Conservation (phyloP, 2,797 vertebrate genomes). For the Naso thynnoides region DNA sequence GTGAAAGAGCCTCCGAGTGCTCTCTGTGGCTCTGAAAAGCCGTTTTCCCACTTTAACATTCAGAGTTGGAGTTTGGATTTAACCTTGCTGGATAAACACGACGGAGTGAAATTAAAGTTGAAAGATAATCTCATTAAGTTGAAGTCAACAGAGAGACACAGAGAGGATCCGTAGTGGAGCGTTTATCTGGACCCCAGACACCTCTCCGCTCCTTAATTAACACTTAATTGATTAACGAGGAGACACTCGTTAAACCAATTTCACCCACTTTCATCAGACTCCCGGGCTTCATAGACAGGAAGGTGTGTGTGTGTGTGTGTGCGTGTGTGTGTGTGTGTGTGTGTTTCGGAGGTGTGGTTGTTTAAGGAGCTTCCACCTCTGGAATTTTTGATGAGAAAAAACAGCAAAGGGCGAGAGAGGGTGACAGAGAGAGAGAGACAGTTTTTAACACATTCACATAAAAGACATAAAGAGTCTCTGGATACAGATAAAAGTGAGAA, state of each 20-base stretch:
- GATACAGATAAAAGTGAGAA: slow-evolving; percentile 26
- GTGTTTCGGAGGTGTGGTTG: not conserved
- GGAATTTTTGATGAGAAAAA: slow-evolving; percentile 9
- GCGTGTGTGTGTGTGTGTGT: not conserved
- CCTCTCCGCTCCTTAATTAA: slow-evolving; percentile 75
- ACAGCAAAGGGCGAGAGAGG: not conserved
- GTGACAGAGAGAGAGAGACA: not conserved
- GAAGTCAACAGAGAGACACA: slow-evolving; percentile 40
- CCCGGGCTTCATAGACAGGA: slow-evolving; percentile 5
- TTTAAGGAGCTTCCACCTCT: slow-evolving; percentile 1
- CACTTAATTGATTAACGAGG: slow-evolving; percentile 79
- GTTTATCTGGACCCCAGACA: slow-evolving; percentile 72
- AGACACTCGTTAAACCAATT: slow-evolving; percentile 67
- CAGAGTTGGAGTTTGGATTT: slow-evolving; percentile 7
- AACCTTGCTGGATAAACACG: slow-evolving; percentile 35
- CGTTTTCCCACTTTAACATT: too few species aligned
- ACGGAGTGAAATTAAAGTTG: slow-evolving; percentile 31
- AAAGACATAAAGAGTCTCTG: slow-evolving; percentile 17
- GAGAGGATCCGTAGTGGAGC: slow-evolving; percentile 35
- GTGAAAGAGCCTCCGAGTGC: too few species aligned
- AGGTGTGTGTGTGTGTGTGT: not conserved
- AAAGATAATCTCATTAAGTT: slow-evolving; percentile 65
- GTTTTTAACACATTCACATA: slow-evolving; percentile 25
- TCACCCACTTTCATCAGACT: slow-evolving; percentile 74
- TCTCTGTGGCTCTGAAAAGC: too few species aligned